Evolutionary conservation across 2,797 vertebrate genomes (phyloP).

Genomic region (Neosalanx taihuensis): DNA sequence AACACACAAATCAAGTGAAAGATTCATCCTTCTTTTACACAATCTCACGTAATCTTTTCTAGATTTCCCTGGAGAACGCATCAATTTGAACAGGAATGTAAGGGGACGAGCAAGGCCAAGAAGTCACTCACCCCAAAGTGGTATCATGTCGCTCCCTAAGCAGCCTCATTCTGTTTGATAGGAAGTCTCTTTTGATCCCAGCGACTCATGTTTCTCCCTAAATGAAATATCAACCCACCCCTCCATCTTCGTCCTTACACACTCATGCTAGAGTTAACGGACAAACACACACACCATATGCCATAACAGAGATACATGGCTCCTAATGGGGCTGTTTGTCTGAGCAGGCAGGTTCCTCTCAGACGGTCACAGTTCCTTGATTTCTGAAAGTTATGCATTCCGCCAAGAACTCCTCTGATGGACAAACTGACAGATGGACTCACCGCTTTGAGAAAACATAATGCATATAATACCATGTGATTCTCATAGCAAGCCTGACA

Average conservation of each 20-base stretch:
- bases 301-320: constrained; percentile 29
- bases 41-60: not conserved
- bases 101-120: not conserved
- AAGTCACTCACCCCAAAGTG: not conserved
- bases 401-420: not conserved
- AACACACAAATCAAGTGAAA: not conserved
- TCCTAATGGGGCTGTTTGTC: constrained; percentile 34
- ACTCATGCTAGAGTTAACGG: not conserved
- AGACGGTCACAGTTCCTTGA: not conserved
- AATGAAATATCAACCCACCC: not conserved
- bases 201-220: not conserved
- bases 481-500: too few relatives aligned
- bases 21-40: not conserved
- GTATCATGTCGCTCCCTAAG: not conserved
- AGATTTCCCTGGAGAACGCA: constrained; percentile 10
- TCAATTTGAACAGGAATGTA: constrained; percentile 3
- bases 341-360: constrained; percentile 7
- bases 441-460: too few relatives aligned
- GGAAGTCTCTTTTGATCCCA: constrained; percentile 5
- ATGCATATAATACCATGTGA: too few relatives aligned
- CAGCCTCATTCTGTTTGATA: not conserved
- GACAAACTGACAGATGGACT: too few relatives aligned
- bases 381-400: not conserved
- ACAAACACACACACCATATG: not conserved
- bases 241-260: not conserved